phyloP scores from a whole-genome alignment of 2,888 invertebrate genomes.

The Dioctria rufipes region DNA sequence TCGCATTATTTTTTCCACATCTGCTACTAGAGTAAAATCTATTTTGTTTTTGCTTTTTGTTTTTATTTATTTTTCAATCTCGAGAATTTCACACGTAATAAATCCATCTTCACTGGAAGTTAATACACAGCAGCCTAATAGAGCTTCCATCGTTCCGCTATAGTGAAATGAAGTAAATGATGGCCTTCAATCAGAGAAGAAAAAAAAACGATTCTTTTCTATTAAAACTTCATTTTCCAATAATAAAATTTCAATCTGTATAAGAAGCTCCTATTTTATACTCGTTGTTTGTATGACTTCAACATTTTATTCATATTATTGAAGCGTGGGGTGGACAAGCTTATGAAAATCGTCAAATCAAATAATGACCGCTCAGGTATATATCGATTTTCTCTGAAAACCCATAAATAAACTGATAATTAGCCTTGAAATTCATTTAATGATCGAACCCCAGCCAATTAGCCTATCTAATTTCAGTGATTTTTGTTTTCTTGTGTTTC shows the following conservation, averaged over 20 bases:
- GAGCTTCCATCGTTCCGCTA: not conserved
- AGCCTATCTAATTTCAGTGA: slow-evolving; percentile 22
- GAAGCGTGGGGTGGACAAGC: not conserved
- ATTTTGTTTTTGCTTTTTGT: too few relatives aligned
- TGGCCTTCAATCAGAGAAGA: not conserved
- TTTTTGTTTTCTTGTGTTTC: not conserved
- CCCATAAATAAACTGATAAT: slow-evolving; percentile 19
- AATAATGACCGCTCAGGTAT: not conserved
- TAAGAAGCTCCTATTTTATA: too few relatives aligned
- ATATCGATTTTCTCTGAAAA: not conserved
- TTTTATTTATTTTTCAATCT: not conserved
- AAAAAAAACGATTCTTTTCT: not conserved
- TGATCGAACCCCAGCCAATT: slow-evolving; percentile 1
- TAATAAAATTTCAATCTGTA: not conserved
- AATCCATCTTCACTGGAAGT: slow-evolving; percentile 31
- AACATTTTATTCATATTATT: too few relatives aligned
- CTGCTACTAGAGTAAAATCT: too few relatives aligned
- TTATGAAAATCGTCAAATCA: not conserved
- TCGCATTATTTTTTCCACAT: too few relatives aligned
- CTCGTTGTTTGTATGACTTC: too few relatives aligned
- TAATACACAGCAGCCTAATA: slow-evolving; percentile 4
- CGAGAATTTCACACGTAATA: slow-evolving; percentile 40
- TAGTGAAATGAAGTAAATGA: not conserved
- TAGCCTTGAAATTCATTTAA: slow-evolving; percentile 15
- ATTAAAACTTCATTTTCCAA: slow-evolving; percentile 12